These are phyloP conservation scores for Rhingia campestris DNA, from an alignment of 2,888 invertebrate species.

Conservation along the genomic window DNA sequence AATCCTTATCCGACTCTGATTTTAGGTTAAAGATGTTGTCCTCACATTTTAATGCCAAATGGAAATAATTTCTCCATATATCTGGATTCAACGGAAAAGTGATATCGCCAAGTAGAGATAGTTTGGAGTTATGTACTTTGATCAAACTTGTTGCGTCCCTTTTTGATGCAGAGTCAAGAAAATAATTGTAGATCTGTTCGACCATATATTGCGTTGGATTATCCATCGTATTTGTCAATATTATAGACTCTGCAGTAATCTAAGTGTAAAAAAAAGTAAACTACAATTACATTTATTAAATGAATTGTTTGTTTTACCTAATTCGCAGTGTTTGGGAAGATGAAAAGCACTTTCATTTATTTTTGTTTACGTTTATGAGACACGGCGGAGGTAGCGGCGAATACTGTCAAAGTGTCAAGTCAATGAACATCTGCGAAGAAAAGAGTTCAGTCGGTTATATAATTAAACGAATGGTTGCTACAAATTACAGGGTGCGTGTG, in stretches of 20 bases:
- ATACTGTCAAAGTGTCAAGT: no score
- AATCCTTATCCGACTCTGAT: slow-evolving; percentile 8
- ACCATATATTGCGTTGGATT: slow-evolving; percentile 46
- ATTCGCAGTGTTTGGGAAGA: background rate
- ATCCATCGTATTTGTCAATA: slow-evolving; percentile 22
- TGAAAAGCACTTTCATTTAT: background rate
- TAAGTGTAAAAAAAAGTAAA: background rate
- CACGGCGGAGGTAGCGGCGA: no score
- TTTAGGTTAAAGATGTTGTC: slow-evolving; percentile 17
- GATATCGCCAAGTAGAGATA: slow-evolving; percentile 85
- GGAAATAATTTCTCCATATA: slow-evolving; percentile 84
- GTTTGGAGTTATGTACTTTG: slow-evolving; percentile 85
- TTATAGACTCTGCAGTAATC: background rate
- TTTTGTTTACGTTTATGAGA: slow-evolving; percentile 3
- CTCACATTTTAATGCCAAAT: slow-evolving; percentile 36
- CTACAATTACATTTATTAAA: no score
- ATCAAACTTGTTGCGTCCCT: slow-evolving; percentile 79
- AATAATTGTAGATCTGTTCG: slow-evolving; percentile 26
- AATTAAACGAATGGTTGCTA: no score
- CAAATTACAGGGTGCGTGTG: no score
- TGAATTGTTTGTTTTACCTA: no score
- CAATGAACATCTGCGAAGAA: no score
- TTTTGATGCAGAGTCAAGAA: slow-evolving; percentile 8
- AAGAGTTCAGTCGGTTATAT: no score
- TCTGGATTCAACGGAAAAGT: slow-evolving; percentile 85